These are phyloP conservation scores for Melierax canorus DNA, from an alignment of 2,113 vertebrate genomes.

Conservation along the genomic window DNA sequence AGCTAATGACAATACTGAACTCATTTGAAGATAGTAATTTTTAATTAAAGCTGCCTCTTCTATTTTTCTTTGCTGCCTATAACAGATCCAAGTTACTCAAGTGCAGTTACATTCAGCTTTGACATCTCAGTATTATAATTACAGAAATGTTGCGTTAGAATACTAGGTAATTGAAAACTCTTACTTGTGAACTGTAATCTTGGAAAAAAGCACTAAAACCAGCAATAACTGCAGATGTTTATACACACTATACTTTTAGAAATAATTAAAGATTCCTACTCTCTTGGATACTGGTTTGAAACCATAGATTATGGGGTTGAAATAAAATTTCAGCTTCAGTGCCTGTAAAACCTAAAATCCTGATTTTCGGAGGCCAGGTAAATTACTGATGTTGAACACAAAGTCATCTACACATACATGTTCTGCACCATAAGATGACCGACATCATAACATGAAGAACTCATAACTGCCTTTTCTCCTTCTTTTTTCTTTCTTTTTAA, in stretches of 20 bases:
- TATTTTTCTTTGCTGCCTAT: not conserved
- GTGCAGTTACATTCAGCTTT: not conserved
- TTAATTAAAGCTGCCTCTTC: not conserved
- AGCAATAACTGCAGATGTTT: not conserved
- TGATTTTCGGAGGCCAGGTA: not conserved
- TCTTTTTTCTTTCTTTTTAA: not conserved
- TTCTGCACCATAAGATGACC: not conserved
- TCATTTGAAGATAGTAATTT: not conserved
- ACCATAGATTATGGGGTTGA: not conserved
- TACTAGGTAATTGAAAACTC: not conserved
- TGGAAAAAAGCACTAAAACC: not conserved
- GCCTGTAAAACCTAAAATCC: not conserved
- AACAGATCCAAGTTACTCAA: not conserved
- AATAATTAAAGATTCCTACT: not conserved
- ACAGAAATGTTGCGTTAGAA: not conserved
- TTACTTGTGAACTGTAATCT: not conserved
- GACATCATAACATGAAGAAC: not conserved
- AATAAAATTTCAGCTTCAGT: not conserved
- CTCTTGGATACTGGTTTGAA: not conserved
- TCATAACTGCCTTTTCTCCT: not conserved
- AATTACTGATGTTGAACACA: not conserved
- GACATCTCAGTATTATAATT: not conserved
- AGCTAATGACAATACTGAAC: not conserved
- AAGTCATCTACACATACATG: not conserved
- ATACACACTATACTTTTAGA: not conserved